Conservation (phyloP, 2,113 vertebrate species). For the Elaphurus davidianus region DNA sequence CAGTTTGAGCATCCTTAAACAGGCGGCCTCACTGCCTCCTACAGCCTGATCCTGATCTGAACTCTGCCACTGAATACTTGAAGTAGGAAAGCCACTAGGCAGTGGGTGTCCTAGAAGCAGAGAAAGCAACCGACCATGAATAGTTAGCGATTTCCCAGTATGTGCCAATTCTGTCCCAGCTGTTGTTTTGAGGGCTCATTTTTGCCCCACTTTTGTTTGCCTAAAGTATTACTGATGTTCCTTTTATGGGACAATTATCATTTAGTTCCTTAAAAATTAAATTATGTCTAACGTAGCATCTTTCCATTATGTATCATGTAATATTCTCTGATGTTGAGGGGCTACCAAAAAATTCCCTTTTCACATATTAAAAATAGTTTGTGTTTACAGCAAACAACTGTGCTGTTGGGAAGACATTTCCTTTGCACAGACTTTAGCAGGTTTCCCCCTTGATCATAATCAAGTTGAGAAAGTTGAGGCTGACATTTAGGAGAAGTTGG, state of each 20-base stretch:
- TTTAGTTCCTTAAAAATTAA: constrained; percentile 65
- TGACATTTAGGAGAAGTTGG: constrained; percentile 81
- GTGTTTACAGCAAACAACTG: constrained; percentile 89
- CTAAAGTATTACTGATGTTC: constrained; percentile 73
- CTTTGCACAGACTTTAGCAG: constrained; percentile 75
- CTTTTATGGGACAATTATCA: constrained; percentile 66
- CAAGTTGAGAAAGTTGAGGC: constrained; percentile 72
- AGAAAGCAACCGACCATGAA: constrained; percentile 54
- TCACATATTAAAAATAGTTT: constrained; percentile 80
- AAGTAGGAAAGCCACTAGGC: constrained; percentile 83
- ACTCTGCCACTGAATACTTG: constrained; percentile 87
- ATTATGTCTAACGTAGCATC: constrained; percentile 63
- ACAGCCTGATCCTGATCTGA: constrained; percentile 82
- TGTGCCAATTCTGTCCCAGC: constrained; percentile 88
- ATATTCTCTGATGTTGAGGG: constrained; percentile 72
- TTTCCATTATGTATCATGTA: constrained; percentile 60
- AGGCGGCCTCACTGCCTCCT: constrained; percentile 75
- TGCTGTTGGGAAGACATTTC: constrained; percentile 83
- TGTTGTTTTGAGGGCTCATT: constrained; percentile 80
- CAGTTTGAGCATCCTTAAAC: constrained; percentile 75
- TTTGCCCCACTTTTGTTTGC: constrained; percentile 77
- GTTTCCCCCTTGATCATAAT: constrained; percentile 56
- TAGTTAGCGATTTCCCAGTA: constrained; percentile 82
- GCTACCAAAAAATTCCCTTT: constrained; percentile 66
- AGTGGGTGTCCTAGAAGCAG: constrained; percentile 78